These are phyloP conservation scores for Corvus moneduloides DNA, from an alignment of 2,113 vertebrate species.

Conservation along the genomic window DNA sequence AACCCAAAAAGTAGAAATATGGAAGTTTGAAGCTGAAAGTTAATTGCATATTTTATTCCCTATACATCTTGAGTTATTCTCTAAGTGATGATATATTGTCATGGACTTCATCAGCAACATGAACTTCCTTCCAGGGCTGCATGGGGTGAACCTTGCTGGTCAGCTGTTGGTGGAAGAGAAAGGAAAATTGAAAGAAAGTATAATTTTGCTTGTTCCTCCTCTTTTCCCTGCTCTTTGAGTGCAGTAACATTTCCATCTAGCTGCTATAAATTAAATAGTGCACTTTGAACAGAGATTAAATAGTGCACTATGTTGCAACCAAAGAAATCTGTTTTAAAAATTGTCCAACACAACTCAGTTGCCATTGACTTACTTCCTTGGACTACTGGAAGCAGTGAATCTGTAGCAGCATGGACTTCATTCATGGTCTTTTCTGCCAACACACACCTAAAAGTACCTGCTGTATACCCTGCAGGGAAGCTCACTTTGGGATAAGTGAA, in stretches of 20 bases:
- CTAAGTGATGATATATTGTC: not conserved
- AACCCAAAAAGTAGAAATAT: not conserved
- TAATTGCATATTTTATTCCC: not conserved
- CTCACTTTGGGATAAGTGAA: not conserved
- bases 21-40: not conserved
- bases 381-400: not conserved
- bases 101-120: not conserved
- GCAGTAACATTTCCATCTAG: not conserved
- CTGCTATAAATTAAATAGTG: not conserved
- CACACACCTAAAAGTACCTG: not conserved
- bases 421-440: not conserved
- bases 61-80: not conserved
- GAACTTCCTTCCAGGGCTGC: not conserved
- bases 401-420: not conserved
- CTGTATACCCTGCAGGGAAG: not conserved
- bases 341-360: not conserved
- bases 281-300: not conserved
- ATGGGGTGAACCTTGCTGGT: not conserved
- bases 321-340: not conserved
- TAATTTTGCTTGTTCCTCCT: not conserved
- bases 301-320: accelerated
- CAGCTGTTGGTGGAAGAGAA: not conserved
- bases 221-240: not conserved
- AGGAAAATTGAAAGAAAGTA: not conserved
- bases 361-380: not conserved